Percentiles rank a stretch among this genome's conserved stretches.
phyloP scores from a whole-genome alignment of 2,888 invertebrate genomes.

The Erebia epiphron region DNA sequence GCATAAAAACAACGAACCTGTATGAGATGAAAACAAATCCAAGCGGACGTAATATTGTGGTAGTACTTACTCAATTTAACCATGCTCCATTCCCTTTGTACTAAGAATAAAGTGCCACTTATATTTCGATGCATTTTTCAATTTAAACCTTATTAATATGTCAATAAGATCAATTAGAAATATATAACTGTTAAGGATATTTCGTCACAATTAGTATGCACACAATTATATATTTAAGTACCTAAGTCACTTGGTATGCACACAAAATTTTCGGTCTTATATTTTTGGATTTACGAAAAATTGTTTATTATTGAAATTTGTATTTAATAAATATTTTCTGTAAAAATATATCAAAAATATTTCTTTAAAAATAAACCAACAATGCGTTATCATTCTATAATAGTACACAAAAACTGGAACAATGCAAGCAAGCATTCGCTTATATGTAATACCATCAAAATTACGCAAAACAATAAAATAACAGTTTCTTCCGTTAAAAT shows the following conservation, averaged over 20 bases:
- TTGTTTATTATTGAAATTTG: too few relatives aligned
- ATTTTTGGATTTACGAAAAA: too few relatives aligned
- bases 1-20: too few relatives aligned
- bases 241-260: too few relatives aligned
- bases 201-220: too few relatives aligned
- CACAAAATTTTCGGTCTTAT: too few relatives aligned
- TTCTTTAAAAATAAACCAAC: neutral
- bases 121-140: neutral
- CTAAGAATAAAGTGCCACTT: neutral
- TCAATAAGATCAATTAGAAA: neutral
- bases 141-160: neutral
- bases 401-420: constrained; percentile 20
- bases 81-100: neutral
- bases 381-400: constrained; percentile 1
- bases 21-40: too few relatives aligned
- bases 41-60: neutral
- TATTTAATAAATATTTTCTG: too few relatives aligned
- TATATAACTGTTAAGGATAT: too few relatives aligned
- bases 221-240: too few relatives aligned
- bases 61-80: neutral
- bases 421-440: constrained; percentile 6
- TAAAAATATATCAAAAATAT: too few relatives aligned
- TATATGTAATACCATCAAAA: constrained; percentile 11
- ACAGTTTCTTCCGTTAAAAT: constrained; percentile 17
- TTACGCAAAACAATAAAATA: constrained; percentile 23